phyloP scores from a whole-genome alignment of 2,888 invertebrate genomes.

The Melikaiella ostensackeni region DNA sequence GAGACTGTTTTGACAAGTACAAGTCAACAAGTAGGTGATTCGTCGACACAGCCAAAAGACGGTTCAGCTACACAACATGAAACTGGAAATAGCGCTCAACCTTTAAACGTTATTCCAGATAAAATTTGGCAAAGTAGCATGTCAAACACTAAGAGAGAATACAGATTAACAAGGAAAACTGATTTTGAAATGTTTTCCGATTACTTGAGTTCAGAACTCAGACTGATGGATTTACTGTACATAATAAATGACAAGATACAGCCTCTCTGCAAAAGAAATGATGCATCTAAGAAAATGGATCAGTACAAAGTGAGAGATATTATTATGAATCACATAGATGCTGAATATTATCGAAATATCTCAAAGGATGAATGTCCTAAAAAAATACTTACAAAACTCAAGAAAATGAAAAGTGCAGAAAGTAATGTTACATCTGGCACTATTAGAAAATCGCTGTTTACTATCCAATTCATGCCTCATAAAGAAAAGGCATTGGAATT shows the following conservation, averaged over 20 bases:
- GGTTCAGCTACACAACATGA: no score
- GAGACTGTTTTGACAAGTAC: neutral
- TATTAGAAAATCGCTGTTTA: slow-evolving; percentile 40
- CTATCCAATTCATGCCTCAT: slow-evolving; percentile 31
- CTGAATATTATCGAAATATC: slow-evolving; percentile 1
- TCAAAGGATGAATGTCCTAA: slow-evolving; percentile 42
- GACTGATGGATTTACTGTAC: slow-evolving; percentile 49
- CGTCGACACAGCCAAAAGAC: neutral
- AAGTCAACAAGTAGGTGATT: neutral
- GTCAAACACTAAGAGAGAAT: slow-evolving; percentile 47
- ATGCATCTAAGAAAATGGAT: slow-evolving; percentile 26
- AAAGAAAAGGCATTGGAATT: slow-evolving; percentile 41
- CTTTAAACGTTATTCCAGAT: no score
- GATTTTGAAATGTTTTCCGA: slow-evolving; percentile 49
- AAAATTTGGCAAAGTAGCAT: neutral
- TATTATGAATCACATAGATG: slow-evolving; percentile 6
- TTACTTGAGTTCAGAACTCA: no score
- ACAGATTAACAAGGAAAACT: slow-evolving; percentile 45
- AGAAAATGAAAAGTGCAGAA: slow-evolving; percentile 39
- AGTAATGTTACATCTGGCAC: slow-evolving; percentile 37
- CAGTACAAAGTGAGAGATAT: slow-evolving; percentile 45
- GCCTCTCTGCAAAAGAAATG: slow-evolving; percentile 1
- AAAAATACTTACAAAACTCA: slow-evolving; percentile 19
- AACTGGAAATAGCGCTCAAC: no score
- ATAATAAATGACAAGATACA: slow-evolving; percentile 42